A percentile compares a stretch with the other conserved stretches of the same genome.
These are phyloP conservation scores for Parus major DNA, from an alignment of 2,113 vertebrate species.

Conservation along the genomic window DNA sequence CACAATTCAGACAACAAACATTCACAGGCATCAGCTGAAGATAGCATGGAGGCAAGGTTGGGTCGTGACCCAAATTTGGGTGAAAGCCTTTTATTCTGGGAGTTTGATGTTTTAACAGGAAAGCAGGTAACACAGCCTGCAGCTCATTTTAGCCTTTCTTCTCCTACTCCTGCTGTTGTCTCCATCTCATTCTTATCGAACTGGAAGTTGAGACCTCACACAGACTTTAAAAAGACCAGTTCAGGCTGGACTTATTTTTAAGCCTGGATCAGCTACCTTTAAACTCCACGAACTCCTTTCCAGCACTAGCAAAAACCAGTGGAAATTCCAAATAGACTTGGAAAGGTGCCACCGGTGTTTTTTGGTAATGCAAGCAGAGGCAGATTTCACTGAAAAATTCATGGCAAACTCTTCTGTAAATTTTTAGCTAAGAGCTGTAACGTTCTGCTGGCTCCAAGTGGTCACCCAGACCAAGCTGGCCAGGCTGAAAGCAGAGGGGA, in stretches of 20 bases:
- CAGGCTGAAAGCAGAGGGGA: neutral
- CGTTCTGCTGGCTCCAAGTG: neutral
- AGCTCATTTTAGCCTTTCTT: neutral
- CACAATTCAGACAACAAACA: neutral
- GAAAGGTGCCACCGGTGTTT: neutral
- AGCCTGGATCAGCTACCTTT: neutral
- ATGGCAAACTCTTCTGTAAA: neutral
- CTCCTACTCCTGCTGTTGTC: neutral
- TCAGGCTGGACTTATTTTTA: neutral
- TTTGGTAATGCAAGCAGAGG: neutral
- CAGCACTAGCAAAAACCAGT: neutral
- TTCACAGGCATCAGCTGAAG: neutral
- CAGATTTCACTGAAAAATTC: neutral
- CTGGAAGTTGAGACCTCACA: neutral
- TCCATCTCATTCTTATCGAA: neutral
- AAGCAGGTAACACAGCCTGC: neutral
- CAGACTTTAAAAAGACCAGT: neutral
- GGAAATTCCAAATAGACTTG: neutral
- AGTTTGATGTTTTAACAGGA: neutral
- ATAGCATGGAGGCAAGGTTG: neutral
- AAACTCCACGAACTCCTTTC: neutral
- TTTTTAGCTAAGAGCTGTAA: neutral
- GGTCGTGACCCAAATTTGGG: neutral
- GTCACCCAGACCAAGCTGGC: neutral
- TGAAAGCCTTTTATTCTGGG: neutral